These are phyloP conservation scores for Mionectes macconnelli DNA, from an alignment of 2,113 vertebrate genomes.

Conservation along the genomic window DNA sequence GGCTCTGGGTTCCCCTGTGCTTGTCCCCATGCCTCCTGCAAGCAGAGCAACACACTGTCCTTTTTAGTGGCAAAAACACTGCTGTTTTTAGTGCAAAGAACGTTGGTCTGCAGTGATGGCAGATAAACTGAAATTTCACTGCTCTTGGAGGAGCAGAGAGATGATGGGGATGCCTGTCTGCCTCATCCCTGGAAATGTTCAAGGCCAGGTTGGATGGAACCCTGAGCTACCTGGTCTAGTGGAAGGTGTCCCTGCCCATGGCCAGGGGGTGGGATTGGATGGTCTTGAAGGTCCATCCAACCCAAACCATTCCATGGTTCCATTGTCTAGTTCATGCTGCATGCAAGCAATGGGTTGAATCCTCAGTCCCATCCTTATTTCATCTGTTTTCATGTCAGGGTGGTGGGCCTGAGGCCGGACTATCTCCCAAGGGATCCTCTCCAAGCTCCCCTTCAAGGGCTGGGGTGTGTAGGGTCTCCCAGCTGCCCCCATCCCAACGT, in stretches of 20 bases:
- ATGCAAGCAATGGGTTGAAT: not conserved
- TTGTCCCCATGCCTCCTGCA: not conserved
- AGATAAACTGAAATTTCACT: not conserved
- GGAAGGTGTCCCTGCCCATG: not conserved
- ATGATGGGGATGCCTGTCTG: not conserved
- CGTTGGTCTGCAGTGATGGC: not conserved
- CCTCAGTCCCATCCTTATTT: not conserved
- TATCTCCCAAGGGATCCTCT: not conserved
- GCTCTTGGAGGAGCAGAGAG: not conserved
- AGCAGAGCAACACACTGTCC: not conserved
- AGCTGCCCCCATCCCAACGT: not conserved
- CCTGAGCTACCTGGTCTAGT: not conserved
- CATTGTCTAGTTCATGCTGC: not conserved
- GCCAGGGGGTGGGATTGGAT: not conserved
- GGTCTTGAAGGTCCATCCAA: not conserved
- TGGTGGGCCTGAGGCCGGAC: not conserved
- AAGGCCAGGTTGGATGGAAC: not conserved
- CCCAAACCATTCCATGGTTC: not conserved
- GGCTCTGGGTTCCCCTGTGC: not conserved
- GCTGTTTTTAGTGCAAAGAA: not conserved
- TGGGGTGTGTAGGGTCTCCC: not conserved
- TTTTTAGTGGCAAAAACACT: not conserved
- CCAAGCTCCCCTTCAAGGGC: too few species aligned
- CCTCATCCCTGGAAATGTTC: not conserved
- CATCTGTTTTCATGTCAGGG: fast-evolving